Conservation (phyloP, 2,888 invertebrate genomes). For the Rutpela maculata region DNA sequence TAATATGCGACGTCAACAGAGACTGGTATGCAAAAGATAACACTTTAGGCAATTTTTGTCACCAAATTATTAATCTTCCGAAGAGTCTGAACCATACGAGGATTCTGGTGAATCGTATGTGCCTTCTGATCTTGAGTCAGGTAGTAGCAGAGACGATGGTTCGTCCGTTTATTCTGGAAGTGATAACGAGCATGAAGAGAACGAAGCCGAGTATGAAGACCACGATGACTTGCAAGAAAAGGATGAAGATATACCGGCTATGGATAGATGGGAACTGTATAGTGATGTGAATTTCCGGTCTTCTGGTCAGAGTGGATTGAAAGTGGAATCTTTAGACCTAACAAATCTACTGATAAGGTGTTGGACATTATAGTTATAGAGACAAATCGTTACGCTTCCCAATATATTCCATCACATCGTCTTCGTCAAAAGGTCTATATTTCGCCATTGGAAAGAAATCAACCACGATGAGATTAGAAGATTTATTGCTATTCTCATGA, state of each 20-base stretch:
- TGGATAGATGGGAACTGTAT: not conserved
- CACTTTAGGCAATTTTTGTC: no score
- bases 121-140: not conserved
- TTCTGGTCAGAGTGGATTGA: conserved; percentile 1
- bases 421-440: not conserved
- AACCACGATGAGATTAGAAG: not conserved
- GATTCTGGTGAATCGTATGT: not conserved
- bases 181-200: no score
- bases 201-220: no score
- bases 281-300: not conserved
- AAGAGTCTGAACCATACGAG: conserved; percentile 3
- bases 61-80: not conserved
- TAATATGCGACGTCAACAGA: no score
- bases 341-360: not conserved
- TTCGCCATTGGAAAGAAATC: not conserved
- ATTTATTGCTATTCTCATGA: not conserved
- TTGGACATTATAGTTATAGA: conserved; percentile 10
- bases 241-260: not conserved
- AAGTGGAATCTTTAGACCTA: not conserved
- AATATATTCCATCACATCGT: not conserved
- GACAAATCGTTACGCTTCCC: not conserved
- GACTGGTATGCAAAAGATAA: no score
- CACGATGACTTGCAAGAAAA: not conserved
- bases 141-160: not conserved
- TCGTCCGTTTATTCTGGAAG: not conserved